Evolutionary conservation across 2,888 invertebrate genomes (phyloP), one percentile per base, ranked within the genome.

Genomic region (Drosophila kuntzei): DNA sequence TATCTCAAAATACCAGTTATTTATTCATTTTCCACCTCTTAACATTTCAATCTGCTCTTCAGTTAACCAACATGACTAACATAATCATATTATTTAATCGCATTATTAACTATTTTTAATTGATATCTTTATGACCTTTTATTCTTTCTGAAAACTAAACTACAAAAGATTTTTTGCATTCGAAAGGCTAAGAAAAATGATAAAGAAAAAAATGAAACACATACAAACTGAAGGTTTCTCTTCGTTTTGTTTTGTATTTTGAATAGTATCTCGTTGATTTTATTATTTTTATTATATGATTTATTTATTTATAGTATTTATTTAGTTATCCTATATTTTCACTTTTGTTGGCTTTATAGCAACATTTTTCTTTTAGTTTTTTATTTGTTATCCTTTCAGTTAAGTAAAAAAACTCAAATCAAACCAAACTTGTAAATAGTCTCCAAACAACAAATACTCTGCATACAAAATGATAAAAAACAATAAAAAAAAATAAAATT

Each of bases 401-500:
- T 67, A 49, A 46, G 20, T 65, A 55, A 63, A 66, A 67, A 72
- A 75, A 65, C n/a, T 44, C 60, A 79, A 80, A 71, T 71, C 65
- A 77, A 86, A 78, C 77, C 80, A 75, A 89, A 86, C 87, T 89
- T 89, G 89, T 89, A 89, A 90, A 89, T 89, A 89, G 86, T 86
- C 81, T 81, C 88, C 80, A 78, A 76, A 79, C 61, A 74, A 76
- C 71, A 80, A 86, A 72, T 77, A 87, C 87, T 88, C 87, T 80
- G 79, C 81, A 86, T 88, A 81, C 83, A 68, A 86, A 84, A 76
- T 79, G 78, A 78, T 74, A 71, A 72, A 67, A 18, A 39, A 61
- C 5, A 25, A 58, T n/a, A 66, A 50, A 2, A 67, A 50, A 2
- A 67, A 54, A 57, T 7, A 59, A 63, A 86, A 85, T 61, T 74